Evolutionary conservation across 2,113 vertebrate species (phyloP).

Genomic region (Hoplias malabaricus): DNA sequence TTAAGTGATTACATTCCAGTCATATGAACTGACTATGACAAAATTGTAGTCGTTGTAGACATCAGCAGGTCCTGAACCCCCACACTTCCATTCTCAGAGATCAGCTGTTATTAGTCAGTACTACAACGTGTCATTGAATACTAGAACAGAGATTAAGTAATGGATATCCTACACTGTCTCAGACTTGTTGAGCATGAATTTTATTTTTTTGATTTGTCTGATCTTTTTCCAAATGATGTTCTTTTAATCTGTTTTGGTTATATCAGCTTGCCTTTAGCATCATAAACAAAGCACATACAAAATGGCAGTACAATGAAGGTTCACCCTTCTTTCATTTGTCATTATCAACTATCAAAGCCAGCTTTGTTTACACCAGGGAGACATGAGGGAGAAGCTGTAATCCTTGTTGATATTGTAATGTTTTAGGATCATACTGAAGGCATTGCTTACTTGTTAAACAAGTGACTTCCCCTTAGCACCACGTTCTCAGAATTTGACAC

Average conservation of each 20-base stretch:
- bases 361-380: background rate
- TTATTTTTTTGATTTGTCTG: no score
- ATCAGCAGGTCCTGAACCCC: background rate
- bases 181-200: no score
- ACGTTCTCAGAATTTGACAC: background rate
- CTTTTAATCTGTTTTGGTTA: background rate
- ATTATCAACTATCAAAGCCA: no score
- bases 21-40: background rate
- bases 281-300: background rate
- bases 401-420: background rate
- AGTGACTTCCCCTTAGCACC: background rate
- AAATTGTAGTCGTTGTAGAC: background rate
- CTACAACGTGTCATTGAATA: no score
- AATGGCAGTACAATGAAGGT: background rate
- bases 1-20: background rate
- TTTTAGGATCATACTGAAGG: background rate
- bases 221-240: no score
- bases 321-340: background rate
- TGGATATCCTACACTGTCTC: no score
- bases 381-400: background rate
- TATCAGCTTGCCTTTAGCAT: no score
- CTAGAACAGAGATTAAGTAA: no score
- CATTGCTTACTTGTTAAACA: background rate
- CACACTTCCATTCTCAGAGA: background rate
- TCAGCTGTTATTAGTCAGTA: no score